These are phyloP conservation scores for Acrobasis consociella DNA, from an alignment of 2,888 invertebrate species.

Conservation along the genomic window DNA sequence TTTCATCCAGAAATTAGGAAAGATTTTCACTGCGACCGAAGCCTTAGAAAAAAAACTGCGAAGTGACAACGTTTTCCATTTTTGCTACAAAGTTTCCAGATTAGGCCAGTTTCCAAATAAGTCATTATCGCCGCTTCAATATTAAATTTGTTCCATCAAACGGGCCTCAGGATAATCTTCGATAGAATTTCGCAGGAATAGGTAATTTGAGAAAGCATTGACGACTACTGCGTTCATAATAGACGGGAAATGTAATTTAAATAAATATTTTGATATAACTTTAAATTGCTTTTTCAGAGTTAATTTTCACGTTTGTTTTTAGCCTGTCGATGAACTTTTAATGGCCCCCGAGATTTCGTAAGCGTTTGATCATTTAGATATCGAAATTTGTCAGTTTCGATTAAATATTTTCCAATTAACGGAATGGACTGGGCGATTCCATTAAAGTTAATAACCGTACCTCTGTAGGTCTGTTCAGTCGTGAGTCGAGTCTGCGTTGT, in stretches of 20 bases:
- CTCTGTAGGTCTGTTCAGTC: constrained; percentile 32
- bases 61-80: constrained; percentile 8
- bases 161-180: not conserved
- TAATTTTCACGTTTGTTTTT: not conserved
- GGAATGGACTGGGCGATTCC: constrained; percentile 44
- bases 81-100: constrained; percentile 7
- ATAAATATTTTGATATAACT: constrained; percentile 2
- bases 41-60: constrained; percentile 4
- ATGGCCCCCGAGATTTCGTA: not conserved
- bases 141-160: constrained; percentile 17
- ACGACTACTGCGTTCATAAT: not conserved
- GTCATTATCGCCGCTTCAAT: constrained; percentile 11
- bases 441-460: constrained; percentile 48
- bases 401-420: constrained; percentile 56
- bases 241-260: not conserved
- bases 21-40: constrained; percentile 2
- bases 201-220: not conserved
- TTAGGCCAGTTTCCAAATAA: constrained; percentile 4
- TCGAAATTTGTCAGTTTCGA: constrained; percentile 31
- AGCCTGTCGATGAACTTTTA: constrained; percentile 19
- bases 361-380: constrained; percentile 8
- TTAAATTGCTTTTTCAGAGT: constrained; percentile 11
- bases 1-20: not conserved
- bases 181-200: not conserved
- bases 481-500: constrained; percentile 27